phyloP scores from a whole-genome alignment of 2,888 invertebrate genomes.

The Patella pellucida region DNA sequence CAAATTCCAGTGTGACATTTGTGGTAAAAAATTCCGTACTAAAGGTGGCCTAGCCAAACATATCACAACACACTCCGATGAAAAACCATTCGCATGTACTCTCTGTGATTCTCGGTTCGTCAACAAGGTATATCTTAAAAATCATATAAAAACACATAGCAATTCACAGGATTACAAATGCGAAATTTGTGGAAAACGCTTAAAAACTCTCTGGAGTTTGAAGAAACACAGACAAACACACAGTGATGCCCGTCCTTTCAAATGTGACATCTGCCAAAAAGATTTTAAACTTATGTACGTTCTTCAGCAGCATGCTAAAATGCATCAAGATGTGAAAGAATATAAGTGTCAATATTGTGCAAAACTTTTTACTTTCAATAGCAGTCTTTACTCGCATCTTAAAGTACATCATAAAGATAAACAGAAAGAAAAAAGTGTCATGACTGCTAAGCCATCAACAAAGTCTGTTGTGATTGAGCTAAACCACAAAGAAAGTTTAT shows the following conservation, averaged over 20 bases:
- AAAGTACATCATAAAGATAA: not conserved
- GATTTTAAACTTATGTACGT: not conserved
- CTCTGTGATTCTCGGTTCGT: not conserved
- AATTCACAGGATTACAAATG: not conserved
- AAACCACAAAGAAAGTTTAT: too few species aligned
- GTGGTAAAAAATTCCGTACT: slow-evolving; percentile 3
- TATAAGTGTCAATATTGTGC: not conserved
- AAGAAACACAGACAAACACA: not conserved
- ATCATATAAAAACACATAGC: not conserved
- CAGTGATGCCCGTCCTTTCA: not conserved
- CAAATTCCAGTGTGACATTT: not conserved
- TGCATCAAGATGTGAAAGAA: not conserved
- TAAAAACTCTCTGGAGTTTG: not conserved
- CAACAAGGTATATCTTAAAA: not conserved
- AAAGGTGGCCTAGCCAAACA: not conserved
- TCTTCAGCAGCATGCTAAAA: not conserved
- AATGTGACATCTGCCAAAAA: not conserved
- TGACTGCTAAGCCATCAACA: not conserved
- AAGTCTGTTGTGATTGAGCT: too few species aligned
- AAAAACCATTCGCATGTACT: not conserved
- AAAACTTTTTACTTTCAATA: not conserved
- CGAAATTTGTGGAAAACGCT: not conserved
- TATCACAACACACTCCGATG: not conserved
- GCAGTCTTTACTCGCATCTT: not conserved
- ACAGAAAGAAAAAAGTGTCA: not conserved